Evolutionary conservation across 2,888 invertebrate genomes (phyloP).

Genomic region (Acutogordius australiensis): DNA sequence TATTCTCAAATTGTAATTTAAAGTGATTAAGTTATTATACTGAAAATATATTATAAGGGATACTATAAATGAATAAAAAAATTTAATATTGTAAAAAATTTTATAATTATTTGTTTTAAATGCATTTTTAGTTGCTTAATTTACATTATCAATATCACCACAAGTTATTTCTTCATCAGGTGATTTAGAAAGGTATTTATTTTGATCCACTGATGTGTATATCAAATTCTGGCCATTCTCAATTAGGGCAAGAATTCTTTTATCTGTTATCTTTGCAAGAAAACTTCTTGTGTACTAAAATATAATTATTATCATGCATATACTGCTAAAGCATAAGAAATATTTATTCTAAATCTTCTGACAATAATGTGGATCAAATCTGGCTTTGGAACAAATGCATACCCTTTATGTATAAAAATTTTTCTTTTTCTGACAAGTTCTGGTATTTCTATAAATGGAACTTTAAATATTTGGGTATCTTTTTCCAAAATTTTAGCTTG

Average conservation of each 20-base stretch:
- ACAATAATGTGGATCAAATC: constrained; percentile 56
- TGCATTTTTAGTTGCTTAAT: neutral
- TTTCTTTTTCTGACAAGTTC: constrained; percentile 48
- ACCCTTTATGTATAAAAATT: constrained; percentile 48
- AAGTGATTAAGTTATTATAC: no score
- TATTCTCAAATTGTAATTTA: no score
- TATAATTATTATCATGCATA: neutral
- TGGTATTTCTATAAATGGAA: constrained; percentile 52
- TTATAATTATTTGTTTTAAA: no score
- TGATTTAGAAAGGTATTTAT: neutral
- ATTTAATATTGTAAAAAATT: no score
- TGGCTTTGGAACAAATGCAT: constrained; percentile 51
- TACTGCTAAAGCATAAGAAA: constrained; percentile 35
- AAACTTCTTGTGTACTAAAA: neutral
- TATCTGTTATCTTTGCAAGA: neutral
- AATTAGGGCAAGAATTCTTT: constrained; percentile 5
- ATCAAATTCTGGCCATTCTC: neutral
- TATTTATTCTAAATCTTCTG: constrained; percentile 39
- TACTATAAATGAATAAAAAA: no score
- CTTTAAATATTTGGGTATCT: constrained; percentile 34
- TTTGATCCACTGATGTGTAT: neutral
- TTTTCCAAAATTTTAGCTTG: neutral
- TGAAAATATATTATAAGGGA: no score
- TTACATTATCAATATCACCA: constrained; percentile 16
- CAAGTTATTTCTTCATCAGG: constrained; percentile 15